phyloP scores from a whole-genome alignment of 2,797 vertebrate genomes.

The Ctenochaetus hawaiiensis region DNA sequence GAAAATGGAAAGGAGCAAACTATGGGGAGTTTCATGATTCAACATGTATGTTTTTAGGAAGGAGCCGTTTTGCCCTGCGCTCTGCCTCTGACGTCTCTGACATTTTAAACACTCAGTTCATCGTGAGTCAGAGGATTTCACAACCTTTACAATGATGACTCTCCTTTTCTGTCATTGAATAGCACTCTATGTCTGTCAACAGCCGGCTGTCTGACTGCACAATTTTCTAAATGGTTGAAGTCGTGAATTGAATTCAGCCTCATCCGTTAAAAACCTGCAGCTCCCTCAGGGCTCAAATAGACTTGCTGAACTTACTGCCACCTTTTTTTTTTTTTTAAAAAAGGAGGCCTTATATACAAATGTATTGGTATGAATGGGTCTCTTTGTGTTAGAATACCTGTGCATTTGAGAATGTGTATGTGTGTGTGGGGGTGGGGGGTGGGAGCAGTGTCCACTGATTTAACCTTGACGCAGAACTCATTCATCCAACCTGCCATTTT shows the following conservation, averaged over 20 bases:
- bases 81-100: slow-evolving; percentile 52
- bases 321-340: slow-evolving; percentile 1
- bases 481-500: slow-evolving; percentile 18
- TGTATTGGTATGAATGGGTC: background rate
- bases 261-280: slow-evolving; percentile 30
- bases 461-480: slow-evolving; percentile 10
- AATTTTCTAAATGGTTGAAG: slow-evolving; percentile 52
- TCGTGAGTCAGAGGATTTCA: slow-evolving; percentile 63
- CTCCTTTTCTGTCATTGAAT: slow-evolving; percentile 24
- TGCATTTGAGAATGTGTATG: background rate
- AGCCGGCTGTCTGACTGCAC: slow-evolving; percentile 50
- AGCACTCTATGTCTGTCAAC: slow-evolving; percentile 61
- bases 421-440: background rate
- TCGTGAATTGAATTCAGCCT: slow-evolving; percentile 51
- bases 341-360: background rate
- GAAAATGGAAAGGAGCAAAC: slow-evolving; percentile 53
- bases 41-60: slow-evolving; percentile 61
- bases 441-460: background rate
- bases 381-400: background rate
- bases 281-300: slow-evolving; percentile 43
- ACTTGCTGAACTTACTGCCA: slow-evolving; percentile 49
- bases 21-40: slow-evolving; percentile 59
- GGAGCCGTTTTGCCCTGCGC: slow-evolving; percentile 33
- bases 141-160: slow-evolving; percentile 53
- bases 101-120: slow-evolving; percentile 59